Percentiles rank a stretch among this genome's conserved stretches.
These are phyloP conservation scores for Acrocephalus kingi DNA, from an alignment of 2,113 vertebrate species.

Conservation along the genomic window DNA sequence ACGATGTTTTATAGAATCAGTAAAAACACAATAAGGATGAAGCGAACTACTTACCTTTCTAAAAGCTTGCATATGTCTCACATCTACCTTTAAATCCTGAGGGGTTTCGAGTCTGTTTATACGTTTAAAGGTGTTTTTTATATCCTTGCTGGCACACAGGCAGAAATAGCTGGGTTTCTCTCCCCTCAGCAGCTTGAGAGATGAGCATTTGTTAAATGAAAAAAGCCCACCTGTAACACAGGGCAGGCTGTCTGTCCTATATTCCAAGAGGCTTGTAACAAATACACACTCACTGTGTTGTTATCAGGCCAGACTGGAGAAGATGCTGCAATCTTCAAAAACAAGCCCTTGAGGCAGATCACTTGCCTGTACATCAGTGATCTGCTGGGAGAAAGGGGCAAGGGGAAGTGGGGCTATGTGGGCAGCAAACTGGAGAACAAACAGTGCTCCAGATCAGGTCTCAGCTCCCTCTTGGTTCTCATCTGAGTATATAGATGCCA, in stretches of 20 bases:
- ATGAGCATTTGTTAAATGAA: not conserved
- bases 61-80: not conserved
- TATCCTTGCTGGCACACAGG: not conserved
- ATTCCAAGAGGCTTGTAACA: not conserved
- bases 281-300: not conserved
- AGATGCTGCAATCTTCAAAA: not conserved
- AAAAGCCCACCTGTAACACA: not conserved
- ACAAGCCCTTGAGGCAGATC: not conserved
- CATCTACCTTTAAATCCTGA: not conserved
- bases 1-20: not conserved
- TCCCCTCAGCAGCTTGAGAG: conserved; percentile 10
- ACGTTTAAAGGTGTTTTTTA: not conserved
- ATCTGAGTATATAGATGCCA: not conserved
- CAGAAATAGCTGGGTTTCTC: not conserved
- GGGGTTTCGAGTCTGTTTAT: not conserved
- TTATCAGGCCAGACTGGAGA: not conserved
- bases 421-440: not conserved
- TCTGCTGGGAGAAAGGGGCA: not conserved
- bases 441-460: not conserved
- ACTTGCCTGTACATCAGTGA: not conserved
- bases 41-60: not conserved
- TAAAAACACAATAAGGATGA: not conserved
- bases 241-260: not conserved
- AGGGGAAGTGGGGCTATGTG: not conserved
- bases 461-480: not conserved